A percentile compares a stretch with the other conserved stretches of the same genome.
These are phyloP conservation scores for Apis cerana DNA, from an alignment of 1,140 invertebrate genomes.

Conservation along the genomic window DNA sequence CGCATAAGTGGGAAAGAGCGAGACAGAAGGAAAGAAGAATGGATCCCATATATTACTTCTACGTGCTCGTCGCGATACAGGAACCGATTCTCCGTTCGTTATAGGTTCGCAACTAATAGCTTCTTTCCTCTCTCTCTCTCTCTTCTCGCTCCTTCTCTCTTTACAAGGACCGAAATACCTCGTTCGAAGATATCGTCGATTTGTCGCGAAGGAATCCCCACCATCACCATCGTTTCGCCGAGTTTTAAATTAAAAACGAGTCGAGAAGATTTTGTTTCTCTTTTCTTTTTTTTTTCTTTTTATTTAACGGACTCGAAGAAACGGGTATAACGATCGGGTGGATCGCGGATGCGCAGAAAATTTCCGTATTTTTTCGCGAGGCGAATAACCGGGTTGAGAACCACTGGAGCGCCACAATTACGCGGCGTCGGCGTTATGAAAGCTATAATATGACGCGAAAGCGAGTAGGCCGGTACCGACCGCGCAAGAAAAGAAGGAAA, in stretches of 20 bases:
- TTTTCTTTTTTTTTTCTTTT: too few species aligned
- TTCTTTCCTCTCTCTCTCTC: constrained; percentile 27
- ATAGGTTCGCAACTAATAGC: constrained; percentile 65
- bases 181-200: too few species aligned
- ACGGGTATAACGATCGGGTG: accelerated
- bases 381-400: constrained; percentile 47
- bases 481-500: constrained; percentile 52
- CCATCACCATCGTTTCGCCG: too few species aligned
- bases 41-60: constrained; percentile 74
- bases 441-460: constrained; percentile 69
- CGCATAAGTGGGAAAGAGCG: constrained; percentile 53
- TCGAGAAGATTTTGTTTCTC: too few species aligned
- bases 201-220: too few species aligned
- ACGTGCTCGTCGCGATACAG: constrained; percentile 69
- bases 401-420: constrained; percentile 67
- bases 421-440: constrained; percentile 69
- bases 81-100: constrained; percentile 64
- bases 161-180: background rate
- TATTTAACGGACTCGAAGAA: background rate
- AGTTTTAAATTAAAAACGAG: too few species aligned
- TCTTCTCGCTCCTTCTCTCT: background rate
- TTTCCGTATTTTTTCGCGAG: background rate
- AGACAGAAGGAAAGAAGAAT: constrained; percentile 69
- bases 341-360: background rate
- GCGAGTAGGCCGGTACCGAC: constrained; percentile 56